Evolutionary conservation across 2,113 vertebrate species (phyloP).

Genomic region (Nibea albiflora): DNA sequence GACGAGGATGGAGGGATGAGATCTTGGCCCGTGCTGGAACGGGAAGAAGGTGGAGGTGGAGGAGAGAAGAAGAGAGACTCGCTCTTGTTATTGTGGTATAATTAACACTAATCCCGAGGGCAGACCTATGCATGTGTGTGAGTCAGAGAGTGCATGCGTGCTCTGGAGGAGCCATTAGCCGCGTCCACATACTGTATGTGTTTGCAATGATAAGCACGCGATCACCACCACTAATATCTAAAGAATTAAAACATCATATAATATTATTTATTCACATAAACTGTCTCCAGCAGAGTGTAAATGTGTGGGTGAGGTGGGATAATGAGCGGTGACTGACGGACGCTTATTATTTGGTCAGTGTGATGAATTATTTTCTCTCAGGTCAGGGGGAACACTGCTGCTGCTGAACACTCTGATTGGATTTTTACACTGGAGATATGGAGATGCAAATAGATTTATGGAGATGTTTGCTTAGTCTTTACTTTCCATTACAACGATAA

Average conservation of each 20-base stretch:
- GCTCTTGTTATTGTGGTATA: conserved; percentile 53
- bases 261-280: background rate
- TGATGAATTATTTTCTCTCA: conserved; percentile 42
- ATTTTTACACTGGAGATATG: conserved; percentile 32
- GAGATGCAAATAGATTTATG: conserved; percentile 23
- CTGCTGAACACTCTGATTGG: conserved; percentile 47
- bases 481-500: conserved; percentile 19
- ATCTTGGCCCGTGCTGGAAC: conserved; percentile 9
- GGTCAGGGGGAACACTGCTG: conserved; percentile 12
- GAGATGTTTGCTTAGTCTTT: conserved; percentile 4
- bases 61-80: conserved; percentile 1
- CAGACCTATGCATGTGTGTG: conserved; percentile 5
- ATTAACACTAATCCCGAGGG: conserved; percentile 57
- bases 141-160: conserved; percentile 10
- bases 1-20: conserved; percentile 17
- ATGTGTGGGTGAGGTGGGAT: conserved; percentile 19
- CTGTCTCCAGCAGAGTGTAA: background rate
- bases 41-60: conserved; percentile 26
- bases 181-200: conserved; percentile 21
- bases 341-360: conserved; percentile 41
- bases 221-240: background rate
- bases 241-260: background rate
- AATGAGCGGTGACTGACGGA: conserved; percentile 14
- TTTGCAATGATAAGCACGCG: conserved; percentile 23
- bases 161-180: background rate